Evolutionary conservation across 1,140 invertebrate genomes (phyloP).

Genomic region (Camponotus floridanus): DNA sequence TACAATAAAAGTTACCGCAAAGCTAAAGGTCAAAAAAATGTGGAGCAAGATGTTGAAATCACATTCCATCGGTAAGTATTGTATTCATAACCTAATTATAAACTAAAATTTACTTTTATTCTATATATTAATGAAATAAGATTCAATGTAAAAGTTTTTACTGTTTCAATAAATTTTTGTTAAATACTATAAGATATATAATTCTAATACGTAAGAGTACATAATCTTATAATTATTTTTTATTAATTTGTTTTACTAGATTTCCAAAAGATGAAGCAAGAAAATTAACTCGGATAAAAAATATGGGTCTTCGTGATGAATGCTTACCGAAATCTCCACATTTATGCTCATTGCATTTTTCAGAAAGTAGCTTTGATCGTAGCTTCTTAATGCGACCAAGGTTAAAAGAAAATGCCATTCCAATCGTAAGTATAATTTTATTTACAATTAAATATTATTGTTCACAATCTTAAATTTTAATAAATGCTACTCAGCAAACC

Average conservation of each 20-base stretch:
- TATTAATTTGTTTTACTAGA: slow-evolving; percentile 1
- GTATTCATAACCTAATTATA: not conserved
- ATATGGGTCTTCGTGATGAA: not conserved
- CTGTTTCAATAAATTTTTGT: not conserved
- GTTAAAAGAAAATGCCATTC: not conserved
- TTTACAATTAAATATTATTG: not conserved
- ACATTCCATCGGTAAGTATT: slow-evolving; percentile 21
- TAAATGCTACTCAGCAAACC: too few relatives aligned
- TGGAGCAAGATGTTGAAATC: not conserved
- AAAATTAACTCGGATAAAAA: slow-evolving; percentile 7
- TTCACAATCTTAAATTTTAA: not conserved
- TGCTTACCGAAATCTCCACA: not conserved
- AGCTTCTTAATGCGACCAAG: not conserved
- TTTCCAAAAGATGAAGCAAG: slow-evolving; percentile 5
- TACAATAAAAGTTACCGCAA: slow-evolving; percentile 17
- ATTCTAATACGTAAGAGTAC: too few relatives aligned
- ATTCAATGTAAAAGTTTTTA: not conserved
- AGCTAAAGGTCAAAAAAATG: not conserved
- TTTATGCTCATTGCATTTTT: slow-evolving; percentile 23
- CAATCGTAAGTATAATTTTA: slow-evolving; percentile 18
- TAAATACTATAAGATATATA: not conserved
- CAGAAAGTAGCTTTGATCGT: not conserved
- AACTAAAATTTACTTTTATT: slow-evolving; percentile 4
- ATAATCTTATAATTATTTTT: too few relatives aligned
- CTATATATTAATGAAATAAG: not conserved